Evolutionary conservation across 2,888 invertebrate species (phyloP), one percentile per base, ranked within the genome.

Genomic region (Gibbula magus): DNA sequence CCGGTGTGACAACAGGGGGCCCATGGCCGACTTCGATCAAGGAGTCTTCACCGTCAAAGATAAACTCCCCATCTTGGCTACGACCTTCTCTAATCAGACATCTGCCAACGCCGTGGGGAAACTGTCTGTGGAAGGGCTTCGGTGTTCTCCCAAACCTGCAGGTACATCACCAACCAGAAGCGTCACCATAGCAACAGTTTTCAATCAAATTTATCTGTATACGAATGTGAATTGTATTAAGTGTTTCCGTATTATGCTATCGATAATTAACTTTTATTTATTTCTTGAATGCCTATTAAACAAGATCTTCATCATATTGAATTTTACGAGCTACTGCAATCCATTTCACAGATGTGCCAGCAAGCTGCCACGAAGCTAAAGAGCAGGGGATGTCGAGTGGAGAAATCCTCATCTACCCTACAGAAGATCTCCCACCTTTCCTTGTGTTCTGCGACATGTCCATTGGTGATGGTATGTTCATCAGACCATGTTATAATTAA

Each of bases 371-470:
- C 2, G 89, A 90, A 7, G 91, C 88, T 0, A 61, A 45, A 0
- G 35, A 82, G 29, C 70, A 56, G 39, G 86, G 85, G 4, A 80
- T 61, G 10, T 52, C 45, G 22, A 86, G 86, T 25, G 89, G 89
- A 4, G 90, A 89, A 77, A 80, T 85, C 29, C 81, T 89, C 20
- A 88, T 91, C 67, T 83, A 78, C 75, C 91, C 91, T 1, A 66
- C 54, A 7, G 61, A 74, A 0, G 75, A 82, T 0, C 22, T 76
- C 1, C 66, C 83, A 0, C 91, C 91, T 22, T 90, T 89, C 84
- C 82, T 90, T 8, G 90, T 89, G 7, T 84, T 85, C 77, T 91
- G 91, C 81, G 87, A 91, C 54, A 89, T 89, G 87, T 79, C 84
- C 85, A 86, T 1, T 53, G 75, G 22, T 20, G 45, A 29, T 29